phyloP scores from a whole-genome alignment of 2,113 vertebrate genomes.

The Tursiops truncatus region DNA sequence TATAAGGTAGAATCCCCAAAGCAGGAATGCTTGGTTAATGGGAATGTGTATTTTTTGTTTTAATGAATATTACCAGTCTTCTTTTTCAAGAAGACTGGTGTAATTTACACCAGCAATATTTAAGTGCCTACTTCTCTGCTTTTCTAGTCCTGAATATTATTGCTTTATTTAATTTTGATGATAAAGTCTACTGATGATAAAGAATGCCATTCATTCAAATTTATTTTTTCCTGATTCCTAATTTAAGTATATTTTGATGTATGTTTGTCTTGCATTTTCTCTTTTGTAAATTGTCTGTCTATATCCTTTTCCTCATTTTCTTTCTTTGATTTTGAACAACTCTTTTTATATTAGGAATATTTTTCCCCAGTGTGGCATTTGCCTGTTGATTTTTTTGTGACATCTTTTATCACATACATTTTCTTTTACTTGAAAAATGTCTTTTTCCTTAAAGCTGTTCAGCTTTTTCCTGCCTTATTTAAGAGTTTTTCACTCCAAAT shows the following conservation, averaged over 20 bases:
- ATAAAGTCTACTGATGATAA: background rate
- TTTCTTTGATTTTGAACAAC: background rate
- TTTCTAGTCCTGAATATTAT: background rate
- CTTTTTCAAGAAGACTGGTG: background rate
- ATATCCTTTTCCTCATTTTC: background rate
- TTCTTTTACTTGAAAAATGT: conserved; percentile 48
- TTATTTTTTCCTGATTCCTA: background rate
- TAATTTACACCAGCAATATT: background rate
- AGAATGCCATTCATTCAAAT: background rate
- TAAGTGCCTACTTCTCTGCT: background rate
- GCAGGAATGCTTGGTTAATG: background rate
- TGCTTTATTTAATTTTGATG: background rate
- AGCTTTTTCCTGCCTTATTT: background rate
- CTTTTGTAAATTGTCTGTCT: background rate
- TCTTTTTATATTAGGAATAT: background rate
- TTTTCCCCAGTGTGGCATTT: background rate
- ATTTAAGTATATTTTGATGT: conserved; percentile 2
- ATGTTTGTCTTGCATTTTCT: background rate
- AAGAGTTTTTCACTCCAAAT: background rate
- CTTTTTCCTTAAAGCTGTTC: conserved; percentile 3
- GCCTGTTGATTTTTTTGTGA: background rate
- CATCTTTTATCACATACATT: background rate
- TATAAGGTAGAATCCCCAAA: background rate
- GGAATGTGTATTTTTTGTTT: background rate
- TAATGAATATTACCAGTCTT: background rate